Conservation (phyloP, 1,140 invertebrate genomes). For the Ostrea edulis region DNA sequence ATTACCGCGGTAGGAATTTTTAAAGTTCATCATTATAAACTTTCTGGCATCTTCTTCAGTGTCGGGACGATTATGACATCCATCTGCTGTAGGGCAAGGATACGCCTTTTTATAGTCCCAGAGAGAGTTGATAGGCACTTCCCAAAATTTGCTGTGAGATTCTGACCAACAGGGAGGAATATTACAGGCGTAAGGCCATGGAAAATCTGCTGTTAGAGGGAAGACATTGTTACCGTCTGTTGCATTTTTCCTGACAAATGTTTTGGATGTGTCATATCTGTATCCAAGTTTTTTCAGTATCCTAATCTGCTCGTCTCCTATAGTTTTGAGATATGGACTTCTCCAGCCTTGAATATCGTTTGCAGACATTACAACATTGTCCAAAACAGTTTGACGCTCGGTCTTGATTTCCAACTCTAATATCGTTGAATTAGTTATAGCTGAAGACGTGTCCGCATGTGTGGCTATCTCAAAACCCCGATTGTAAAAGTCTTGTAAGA, state of each 20-base stretch:
- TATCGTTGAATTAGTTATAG: slow-evolving; percentile 38
- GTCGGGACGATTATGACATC: slow-evolving; percentile 56
- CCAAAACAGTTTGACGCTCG: slow-evolving; percentile 54
- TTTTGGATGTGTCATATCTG: slow-evolving; percentile 59
- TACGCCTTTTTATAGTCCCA: slow-evolving; percentile 47
- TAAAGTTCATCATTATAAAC: slow-evolving; percentile 65
- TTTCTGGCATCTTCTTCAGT: slow-evolving; percentile 56
- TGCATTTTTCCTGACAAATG: slow-evolving; percentile 55
- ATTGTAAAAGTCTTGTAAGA: slow-evolving; percentile 90
- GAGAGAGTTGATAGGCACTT: slow-evolving; percentile 59
- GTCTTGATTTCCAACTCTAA: slow-evolving; percentile 36
- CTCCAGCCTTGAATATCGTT: slow-evolving; percentile 57
- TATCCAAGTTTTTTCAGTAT: slow-evolving; percentile 53
- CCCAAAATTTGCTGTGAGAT: slow-evolving; percentile 59
- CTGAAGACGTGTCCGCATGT: slow-evolving; percentile 86
- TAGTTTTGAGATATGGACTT: slow-evolving; percentile 59
- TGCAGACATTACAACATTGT: slow-evolving; percentile 45
- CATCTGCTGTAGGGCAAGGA: slow-evolving; percentile 61
- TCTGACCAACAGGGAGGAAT: slow-evolving; percentile 56
- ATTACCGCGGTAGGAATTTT: slow-evolving; percentile 61
- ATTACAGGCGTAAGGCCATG: slow-evolving; percentile 54
- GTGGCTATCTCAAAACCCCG: slow-evolving; percentile 91
- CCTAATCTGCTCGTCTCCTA: slow-evolving; percentile 54
- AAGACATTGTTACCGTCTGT: slow-evolving; percentile 46
- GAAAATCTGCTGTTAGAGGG: slow-evolving; percentile 62